Conservation (phyloP, 2,888 invertebrate genomes). For the Clostera curtula region DNA sequence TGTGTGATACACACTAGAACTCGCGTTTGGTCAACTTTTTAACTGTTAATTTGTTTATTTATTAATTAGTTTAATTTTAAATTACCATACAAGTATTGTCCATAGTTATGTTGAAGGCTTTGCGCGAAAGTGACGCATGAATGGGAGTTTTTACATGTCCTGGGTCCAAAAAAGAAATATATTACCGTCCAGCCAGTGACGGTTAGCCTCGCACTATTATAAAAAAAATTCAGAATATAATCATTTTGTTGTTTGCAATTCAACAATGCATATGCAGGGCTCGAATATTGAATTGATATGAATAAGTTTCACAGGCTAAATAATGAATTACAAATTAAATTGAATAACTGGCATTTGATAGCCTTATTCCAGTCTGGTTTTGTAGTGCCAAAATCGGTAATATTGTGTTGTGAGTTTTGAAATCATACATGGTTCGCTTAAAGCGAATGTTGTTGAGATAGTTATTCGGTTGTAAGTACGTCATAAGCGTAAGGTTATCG, state of each 20-base stretch:
- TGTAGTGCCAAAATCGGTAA: slow-evolving; percentile 49
- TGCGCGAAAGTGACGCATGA: slow-evolving; percentile 43
- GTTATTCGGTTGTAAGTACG: slow-evolving; percentile 29
- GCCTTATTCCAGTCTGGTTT: slow-evolving; percentile 27
- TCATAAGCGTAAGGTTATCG: slow-evolving; percentile 35
- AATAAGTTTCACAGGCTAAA: slow-evolving; percentile 23
- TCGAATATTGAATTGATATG: slow-evolving; percentile 24
- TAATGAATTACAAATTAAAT: not conserved
- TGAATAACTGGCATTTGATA: not conserved
- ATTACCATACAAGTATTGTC: slow-evolving; percentile 68
- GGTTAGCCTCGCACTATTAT: slow-evolving; percentile 22
- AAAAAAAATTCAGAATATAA: slow-evolving; percentile 17
- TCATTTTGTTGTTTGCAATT: too few species aligned
- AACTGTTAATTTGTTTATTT: slow-evolving; percentile 31
- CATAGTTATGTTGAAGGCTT: slow-evolving; percentile 39
- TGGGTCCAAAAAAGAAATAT: slow-evolving; percentile 40
- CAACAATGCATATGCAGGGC: slow-evolving; percentile 21
- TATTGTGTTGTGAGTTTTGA: slow-evolving; percentile 42
- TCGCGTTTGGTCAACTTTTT: slow-evolving; percentile 48
- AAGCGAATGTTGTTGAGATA: slow-evolving; percentile 50
- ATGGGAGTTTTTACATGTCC: slow-evolving; percentile 30
- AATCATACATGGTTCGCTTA: slow-evolving; percentile 43
- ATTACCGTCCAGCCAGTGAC: slow-evolving; percentile 64
- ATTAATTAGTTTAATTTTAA: slow-evolving; percentile 33
- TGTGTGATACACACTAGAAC: slow-evolving; percentile 37